Conservation (phyloP, 2,888 invertebrate genomes). For the Sycophila texana region DNA sequence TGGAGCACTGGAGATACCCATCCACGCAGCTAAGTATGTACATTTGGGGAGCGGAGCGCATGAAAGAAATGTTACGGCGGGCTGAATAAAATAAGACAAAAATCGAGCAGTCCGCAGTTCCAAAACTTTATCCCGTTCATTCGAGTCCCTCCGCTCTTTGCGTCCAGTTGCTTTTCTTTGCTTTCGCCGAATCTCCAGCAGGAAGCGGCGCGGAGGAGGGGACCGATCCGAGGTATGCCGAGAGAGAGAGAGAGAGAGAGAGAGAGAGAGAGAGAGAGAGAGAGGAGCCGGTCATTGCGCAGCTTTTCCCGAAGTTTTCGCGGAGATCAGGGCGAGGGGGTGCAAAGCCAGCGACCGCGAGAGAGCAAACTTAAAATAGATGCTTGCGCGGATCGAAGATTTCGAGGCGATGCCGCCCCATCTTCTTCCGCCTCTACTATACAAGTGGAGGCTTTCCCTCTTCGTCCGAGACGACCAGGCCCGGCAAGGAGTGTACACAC, state of each 20-base stretch:
- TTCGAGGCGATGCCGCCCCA: constrained; percentile 16
- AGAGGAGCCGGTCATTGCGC: neutral
- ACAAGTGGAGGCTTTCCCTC: constrained; percentile 22
- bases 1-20: neutral
- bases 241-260: neutral
- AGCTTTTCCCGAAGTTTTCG: constrained; percentile 36
- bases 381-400: constrained; percentile 33
- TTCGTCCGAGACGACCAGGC: neutral
- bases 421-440: constrained; percentile 38
- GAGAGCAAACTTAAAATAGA: constrained; percentile 47
- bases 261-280: neutral
- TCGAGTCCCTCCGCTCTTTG: constrained; percentile 8
- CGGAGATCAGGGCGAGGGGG: constrained; percentile 38
- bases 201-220: neutral
- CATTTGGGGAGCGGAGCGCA: constrained; percentile 14
- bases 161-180: neutral
- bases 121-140: constrained; percentile 21
- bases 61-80: neutral
- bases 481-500: constrained; percentile 20
- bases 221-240: neutral
- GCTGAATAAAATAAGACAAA: constrained; percentile 20
- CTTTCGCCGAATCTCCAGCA: neutral
- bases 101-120: constrained; percentile 4
- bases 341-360: constrained; percentile 21
- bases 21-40: constrained; percentile 35